Base-by-base conservation (phyloP, 2,113 vertebrate genomes). In the Microcebus griseorufus region DNA sequence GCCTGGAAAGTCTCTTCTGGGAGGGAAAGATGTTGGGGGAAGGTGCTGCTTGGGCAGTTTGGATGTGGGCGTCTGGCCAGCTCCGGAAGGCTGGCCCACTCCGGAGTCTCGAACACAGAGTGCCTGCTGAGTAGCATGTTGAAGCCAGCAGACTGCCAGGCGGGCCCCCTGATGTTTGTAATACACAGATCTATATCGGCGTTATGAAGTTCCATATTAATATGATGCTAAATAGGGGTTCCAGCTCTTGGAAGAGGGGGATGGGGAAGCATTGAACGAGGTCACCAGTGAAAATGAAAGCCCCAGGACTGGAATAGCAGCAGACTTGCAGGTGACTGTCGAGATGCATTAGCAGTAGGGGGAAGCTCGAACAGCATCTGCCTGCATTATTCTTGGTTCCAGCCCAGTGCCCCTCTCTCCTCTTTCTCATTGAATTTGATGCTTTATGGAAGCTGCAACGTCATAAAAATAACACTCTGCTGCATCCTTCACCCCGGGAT, bases 381-480 rank as follows among this genome's bases (percentile, higher is more conserved):
- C 96, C 93, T 84, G 72, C 90, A 62, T 96, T 97, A 88, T 95
- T 90, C 96, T 90, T 86, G 96, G 97, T 98, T 98, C 97, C 96
- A 95, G 96, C 96, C 94, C 97, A 96, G 60, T 86, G 96, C 97
- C 90, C 92, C 72, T 97, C 96, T 98, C 97, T 98, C 97, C 98
- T 97, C 95, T 98, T 98, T 98, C 97, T 97, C 98, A 98, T 97
- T 98, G 97, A 97, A 96, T 96, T 93, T 91, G 94, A 93, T 98
- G 98, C 97, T 97, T 97, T 98, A 98, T 97, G 94, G 96, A 97
- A 97, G 96, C 97, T 97, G 97, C 97, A 97, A 96, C 96, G 64
- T 97, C 97, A 97, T 98, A 98, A 98, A 98, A 97, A 97, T 96
- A 97, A 97, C 96, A 97, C 86, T 94, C 62, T 73, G 95, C 98